Evolutionary conservation across 2,888 invertebrate genomes (phyloP).

Genomic region (Amphipyra berbera): DNA sequence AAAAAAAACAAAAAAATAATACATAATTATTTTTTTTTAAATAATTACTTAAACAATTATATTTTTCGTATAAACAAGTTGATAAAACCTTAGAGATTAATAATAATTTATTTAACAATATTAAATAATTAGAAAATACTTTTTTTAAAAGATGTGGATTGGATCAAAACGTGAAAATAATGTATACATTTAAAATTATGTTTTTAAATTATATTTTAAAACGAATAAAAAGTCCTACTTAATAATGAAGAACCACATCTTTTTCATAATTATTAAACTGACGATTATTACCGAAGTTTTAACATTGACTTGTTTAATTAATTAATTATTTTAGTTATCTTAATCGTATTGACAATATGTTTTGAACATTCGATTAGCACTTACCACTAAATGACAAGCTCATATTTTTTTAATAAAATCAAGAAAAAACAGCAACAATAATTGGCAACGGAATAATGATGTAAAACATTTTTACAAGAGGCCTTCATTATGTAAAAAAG

Average conservation of each 20-base stretch:
- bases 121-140: constrained; percentile 42
- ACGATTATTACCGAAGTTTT: constrained; percentile 69
- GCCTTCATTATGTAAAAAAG: constrained; percentile 18
- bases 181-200: no score
- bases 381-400: constrained; percentile 85
- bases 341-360: constrained; percentile 83
- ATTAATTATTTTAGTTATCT: constrained; percentile 69
- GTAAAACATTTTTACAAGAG: constrained; percentile 37
- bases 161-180: background rate
- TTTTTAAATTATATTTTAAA: background rate
- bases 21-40: constrained; percentile 2
- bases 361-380: constrained; percentile 85
- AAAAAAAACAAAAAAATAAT: background rate
- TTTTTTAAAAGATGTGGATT: constrained; percentile 41
- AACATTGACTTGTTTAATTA: constrained; percentile 77
- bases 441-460: constrained; percentile 42
- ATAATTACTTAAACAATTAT: constrained; percentile 10
- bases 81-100: constrained; percentile 42
- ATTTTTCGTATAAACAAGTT: constrained; percentile 40
- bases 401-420: constrained; percentile 68
- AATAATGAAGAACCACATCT: constrained; percentile 53
- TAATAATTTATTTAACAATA: constrained; percentile 48
- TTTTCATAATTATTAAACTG: constrained; percentile 58
- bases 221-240: background rate
- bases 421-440: constrained; percentile 41